Base-by-base conservation (phyloP, 1,140 invertebrate genomes). In the Cotesia glomerata region DNA sequence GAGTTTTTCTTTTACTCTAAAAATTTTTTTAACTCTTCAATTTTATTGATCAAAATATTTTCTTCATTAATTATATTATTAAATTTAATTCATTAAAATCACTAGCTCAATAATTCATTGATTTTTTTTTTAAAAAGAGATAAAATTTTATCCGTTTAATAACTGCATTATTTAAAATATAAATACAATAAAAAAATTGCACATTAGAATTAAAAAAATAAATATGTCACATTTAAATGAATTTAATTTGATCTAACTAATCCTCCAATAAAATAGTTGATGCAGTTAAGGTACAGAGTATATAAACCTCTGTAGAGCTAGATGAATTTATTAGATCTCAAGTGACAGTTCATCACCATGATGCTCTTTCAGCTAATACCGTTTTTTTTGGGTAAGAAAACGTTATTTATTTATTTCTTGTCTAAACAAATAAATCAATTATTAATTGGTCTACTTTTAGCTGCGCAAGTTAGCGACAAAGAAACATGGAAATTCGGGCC, bases 401-500 rank as follows among this genome's bases (percentile, higher is more conserved):
- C 0, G 3, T 26, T 18, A n/a, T n/a, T 18, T 18, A 18, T 18
- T 18, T 26, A 26, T 26, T 26, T 26, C 3, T 26, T 26, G 0
- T 26, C 3, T 3, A 26, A 26, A 26, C 26, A 26, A 26, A 26
- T 26, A 26, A 26, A 69, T 58, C 4, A 35, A 35, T 69, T 14
- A 11, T 18, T 45, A 14, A 26, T 11, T 67, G n/a, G 39, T 52
- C 49, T 56, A 73, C 14, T n/a, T 13, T n/a, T 39, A 75, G 71
- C 66, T 14, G 62, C 39, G 0, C 61, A 69, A 49, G 45, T 63
- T 11, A 56, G 7, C 4, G 35, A 76, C 52, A 76, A 82, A 0
- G 58, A 78, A 4, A 34, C 35, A 3, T 83, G 80, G 80, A 74
- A 79, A 11, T 68, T 73, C 11, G 83, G 82, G 1, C 78, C 80